A percentile compares a stretch with the other conserved stretches of the same genome.
Conservation (phyloP, 2,797 vertebrate species). For the Taenioides sp. region DNA sequence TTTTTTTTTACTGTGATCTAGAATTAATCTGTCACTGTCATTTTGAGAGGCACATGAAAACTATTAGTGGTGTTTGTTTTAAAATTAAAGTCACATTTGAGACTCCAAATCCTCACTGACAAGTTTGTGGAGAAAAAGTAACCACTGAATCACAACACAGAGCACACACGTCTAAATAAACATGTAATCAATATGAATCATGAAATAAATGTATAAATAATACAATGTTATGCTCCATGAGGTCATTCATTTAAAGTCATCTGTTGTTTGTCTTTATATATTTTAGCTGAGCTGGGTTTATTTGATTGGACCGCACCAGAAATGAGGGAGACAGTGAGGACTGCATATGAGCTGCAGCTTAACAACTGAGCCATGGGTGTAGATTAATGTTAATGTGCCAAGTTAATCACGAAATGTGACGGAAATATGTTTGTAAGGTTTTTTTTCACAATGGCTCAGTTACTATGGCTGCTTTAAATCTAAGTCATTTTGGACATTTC, state of each 20-base stretch:
- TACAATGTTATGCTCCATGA: neutral
- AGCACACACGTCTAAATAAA: neutral
- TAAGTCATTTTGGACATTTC: neutral
- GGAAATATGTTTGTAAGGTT: neutral
- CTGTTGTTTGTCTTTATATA: neutral
- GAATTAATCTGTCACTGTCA: conserved; percentile 36
- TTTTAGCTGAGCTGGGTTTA: neutral
- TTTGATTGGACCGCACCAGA: neutral
- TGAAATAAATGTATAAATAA: neutral
- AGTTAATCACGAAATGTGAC: neutral
- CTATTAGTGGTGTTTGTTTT: conserved; percentile 32
- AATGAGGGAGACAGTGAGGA: neutral
- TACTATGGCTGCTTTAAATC: neutral
- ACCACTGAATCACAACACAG: neutral
- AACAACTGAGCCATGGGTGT: neutral
- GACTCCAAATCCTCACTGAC: conserved; percentile 12
- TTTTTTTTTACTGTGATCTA: conserved; percentile 9
- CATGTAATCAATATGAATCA: neutral
- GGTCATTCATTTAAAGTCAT: neutral
- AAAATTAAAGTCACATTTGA: conserved; percentile 37
- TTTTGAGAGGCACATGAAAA: conserved; percentile 38
- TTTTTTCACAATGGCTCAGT: neutral
- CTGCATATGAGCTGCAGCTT: neutral
- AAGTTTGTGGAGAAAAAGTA: conserved; percentile 23
- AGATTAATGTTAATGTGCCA: neutral